Evolutionary conservation across 2,888 invertebrate species (phyloP), one percentile per base, ranked within the genome.

Genomic region (Acleris laterana): DNA sequence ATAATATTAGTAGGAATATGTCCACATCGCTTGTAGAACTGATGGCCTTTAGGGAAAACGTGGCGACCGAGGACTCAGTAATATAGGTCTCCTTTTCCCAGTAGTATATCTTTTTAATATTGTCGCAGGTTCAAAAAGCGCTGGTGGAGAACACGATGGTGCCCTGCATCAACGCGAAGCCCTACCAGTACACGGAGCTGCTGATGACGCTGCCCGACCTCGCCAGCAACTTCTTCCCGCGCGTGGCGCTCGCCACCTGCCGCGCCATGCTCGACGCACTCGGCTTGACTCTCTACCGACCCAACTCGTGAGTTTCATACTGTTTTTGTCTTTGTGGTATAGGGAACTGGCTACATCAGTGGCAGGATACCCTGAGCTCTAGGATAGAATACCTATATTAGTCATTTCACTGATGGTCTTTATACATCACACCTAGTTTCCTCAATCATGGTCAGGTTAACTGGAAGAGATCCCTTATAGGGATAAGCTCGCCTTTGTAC

Each of bases 141-240:
- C 93, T 96, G 70, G 96, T 97, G 63, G 96, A 96, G 81, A 96
- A 95, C 79, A 95, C 95, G 77, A 94, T 96, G 94, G 95, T 97
- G 74, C 96, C 96, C 62, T 97, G 97, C 88, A 97, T 98, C 81
- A 97, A 97, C 88, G 95, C 96, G 89, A 97, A 97, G 92, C 96
- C 97, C 17, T 97, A 96, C 91, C 95, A 95, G 73, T 96, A 96
- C 85, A 94, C 95, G 22, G 97, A 97, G 84, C 94, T 96, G 78
- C 92, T 97, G 81, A 96, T 97, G 94, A 96, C 97, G 16, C 92
- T 97, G 72, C 95, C 96, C 6, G 97, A 97, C 87, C 95, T 97
- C 72, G 95, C 96, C 64, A 94, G 95, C 81, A 94, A 95, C 85
- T 96, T 96, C 93, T 97, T 97, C 88, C 97, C 97, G 72, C 94